Conservation (phyloP, 2,888 invertebrate genomes). For the Diaphora mendica region DNA sequence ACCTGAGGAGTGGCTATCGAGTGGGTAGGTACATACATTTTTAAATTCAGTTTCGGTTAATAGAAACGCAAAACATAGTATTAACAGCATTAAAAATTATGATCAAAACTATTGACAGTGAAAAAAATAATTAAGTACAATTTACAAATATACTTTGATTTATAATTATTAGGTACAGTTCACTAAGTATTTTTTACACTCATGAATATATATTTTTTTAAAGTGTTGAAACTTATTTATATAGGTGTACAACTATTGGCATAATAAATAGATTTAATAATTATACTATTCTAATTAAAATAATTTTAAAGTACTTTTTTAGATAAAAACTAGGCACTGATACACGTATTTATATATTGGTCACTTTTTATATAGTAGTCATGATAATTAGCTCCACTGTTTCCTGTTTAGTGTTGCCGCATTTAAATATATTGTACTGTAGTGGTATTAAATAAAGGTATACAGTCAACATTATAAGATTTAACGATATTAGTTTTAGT, state of each 20-base stretch:
- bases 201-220: not conserved
- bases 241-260: not conserved
- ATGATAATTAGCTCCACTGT: not conserved
- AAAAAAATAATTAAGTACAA: not conserved
- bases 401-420: constrained; percentile 6
- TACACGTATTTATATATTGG: not conserved
- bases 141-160: not conserved
- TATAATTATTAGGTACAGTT: not conserved
- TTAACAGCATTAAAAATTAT: not conserved
- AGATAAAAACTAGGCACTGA: not conserved
- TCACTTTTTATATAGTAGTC: not conserved
- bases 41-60: not conserved
- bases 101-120: not conserved
- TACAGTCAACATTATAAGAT: not conserved
- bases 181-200: not conserved
- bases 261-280: not conserved
- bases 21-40: constrained; percentile 1
- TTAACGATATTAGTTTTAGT: not conserved
- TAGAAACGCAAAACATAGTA: not conserved
- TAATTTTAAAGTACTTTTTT: not conserved
- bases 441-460: not conserved
- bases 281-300: not conserved
- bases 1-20: not conserved
- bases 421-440: not conserved
- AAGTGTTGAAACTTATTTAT: not conserved